phyloP scores from a whole-genome alignment of 2,888 invertebrate genomes.

The Calliopum simillimum region DNA sequence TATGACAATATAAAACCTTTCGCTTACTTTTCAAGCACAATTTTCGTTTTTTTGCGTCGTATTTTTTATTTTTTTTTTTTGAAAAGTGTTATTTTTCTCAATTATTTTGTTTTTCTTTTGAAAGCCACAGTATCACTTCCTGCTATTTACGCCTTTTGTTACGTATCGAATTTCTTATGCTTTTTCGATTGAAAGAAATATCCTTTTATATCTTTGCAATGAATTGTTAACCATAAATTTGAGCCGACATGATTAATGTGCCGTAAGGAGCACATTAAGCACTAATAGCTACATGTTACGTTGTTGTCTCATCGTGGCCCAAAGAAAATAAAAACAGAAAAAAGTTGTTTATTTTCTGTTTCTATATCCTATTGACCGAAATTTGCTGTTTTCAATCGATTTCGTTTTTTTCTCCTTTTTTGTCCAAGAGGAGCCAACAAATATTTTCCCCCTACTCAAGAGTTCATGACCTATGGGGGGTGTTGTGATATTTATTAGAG shows the following conservation, averaged over 20 bases:
- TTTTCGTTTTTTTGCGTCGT: background rate
- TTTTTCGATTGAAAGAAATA: background rate
- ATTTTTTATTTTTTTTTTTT: too few species aligned
- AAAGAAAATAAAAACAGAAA: background rate
- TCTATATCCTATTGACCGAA: background rate
- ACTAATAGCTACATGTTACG: conserved; percentile 26
- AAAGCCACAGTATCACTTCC: conserved; percentile 4
- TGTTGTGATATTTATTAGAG: too few species aligned
- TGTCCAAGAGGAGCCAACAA: too few species aligned
- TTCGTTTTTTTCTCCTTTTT: background rate
- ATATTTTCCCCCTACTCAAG: background rate
- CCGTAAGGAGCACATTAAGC: conserved; percentile 29
- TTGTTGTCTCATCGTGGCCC: conserved; percentile 7
- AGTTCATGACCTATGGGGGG: background rate
- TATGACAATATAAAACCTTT: too few species aligned
- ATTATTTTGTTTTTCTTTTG: conserved; percentile 19
- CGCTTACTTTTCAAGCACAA: too few species aligned
- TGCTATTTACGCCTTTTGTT: background rate
- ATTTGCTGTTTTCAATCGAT: background rate
- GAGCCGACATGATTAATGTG: conserved; percentile 32
- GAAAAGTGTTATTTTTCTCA: background rate
- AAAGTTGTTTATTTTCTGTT: background rate
- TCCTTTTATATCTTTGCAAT: background rate
- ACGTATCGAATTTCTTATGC: background rate
- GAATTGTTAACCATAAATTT: conserved; percentile 10